Conservation (phyloP, 2,888 invertebrate species). For the Tuberolachnus salignus region DNA sequence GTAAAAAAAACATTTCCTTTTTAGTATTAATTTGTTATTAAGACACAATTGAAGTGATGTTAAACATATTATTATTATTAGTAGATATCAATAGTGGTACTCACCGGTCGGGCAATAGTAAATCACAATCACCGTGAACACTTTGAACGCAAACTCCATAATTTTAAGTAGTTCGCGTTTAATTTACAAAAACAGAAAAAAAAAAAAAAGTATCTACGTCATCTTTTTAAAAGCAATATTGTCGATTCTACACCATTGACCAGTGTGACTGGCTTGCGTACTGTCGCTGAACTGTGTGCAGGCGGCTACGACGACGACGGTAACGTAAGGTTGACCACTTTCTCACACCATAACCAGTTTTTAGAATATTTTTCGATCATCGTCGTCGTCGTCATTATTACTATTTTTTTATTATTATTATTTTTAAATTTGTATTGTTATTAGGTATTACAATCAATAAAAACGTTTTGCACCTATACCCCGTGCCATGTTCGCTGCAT, state of each 20-base stretch:
- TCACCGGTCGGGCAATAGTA: slow-evolving; percentile 26
- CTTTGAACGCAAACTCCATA: slow-evolving; percentile 30
- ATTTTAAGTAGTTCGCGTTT: background rate
- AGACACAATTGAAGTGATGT: too few species aligned
- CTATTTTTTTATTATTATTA: background rate
- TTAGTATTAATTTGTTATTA: too few species aligned
- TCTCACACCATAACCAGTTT: slow-evolving; percentile 55
- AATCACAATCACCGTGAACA: slow-evolving; percentile 19
- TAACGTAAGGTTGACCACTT: slow-evolving; percentile 53
- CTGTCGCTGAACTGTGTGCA: slow-evolving; percentile 46
- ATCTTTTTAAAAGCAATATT: slow-evolving; percentile 29
- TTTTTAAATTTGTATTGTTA: background rate
- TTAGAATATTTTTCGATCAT: slow-evolving; percentile 28
- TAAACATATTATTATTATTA: too few species aligned
- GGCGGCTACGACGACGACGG: slow-evolving; percentile 1
- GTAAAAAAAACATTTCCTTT: too few species aligned
- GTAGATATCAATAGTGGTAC: background rate
- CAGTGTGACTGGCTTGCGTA: slow-evolving; percentile 13
- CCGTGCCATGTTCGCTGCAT: background rate
- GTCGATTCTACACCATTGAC: slow-evolving; percentile 18
- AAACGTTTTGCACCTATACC: background rate
- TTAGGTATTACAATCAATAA: slow-evolving; percentile 15
- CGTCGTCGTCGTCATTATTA: slow-evolving; percentile 5
- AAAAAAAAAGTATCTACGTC: slow-evolving; percentile 31
- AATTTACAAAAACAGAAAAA: slow-evolving; percentile 3